phyloP scores from a whole-genome alignment of 2,797 vertebrate species.

The Sebastes variabilis region DNA sequence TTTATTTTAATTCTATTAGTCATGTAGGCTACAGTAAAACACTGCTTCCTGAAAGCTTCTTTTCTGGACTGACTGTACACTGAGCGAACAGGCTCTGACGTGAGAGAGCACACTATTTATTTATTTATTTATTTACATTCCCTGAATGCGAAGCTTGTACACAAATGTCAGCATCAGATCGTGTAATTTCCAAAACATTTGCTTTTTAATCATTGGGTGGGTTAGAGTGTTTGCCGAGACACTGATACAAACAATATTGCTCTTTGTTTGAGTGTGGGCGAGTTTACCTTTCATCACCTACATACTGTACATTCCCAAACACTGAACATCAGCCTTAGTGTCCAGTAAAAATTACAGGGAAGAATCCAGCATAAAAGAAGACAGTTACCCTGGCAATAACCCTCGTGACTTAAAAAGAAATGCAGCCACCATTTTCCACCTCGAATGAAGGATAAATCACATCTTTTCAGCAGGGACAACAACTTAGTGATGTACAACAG shows the following conservation, averaged over 20 bases:
- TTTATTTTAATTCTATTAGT: not conserved
- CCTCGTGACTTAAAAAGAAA: not conserved
- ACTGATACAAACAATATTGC: not conserved
- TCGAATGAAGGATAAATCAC: not conserved
- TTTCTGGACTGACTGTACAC: not conserved
- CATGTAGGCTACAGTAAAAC: not conserved
- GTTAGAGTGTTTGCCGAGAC: not conserved
- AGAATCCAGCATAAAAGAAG: not conserved
- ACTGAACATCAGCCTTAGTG: not conserved
- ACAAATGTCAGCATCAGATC: not conserved
- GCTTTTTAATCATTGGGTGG: not conserved
- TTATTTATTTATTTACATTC: not conserved
- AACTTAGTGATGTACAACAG: not conserved
- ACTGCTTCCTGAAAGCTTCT: not conserved
- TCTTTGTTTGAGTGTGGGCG: not conserved
- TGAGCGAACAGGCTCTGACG: not conserved
- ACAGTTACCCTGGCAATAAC: not conserved
- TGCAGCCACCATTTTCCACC: not conserved
- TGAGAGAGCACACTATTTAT: too few species aligned
- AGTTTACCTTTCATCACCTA: not conserved
- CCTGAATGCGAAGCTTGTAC: not conserved
- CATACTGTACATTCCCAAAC: not conserved
- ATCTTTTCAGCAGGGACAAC: not conserved
- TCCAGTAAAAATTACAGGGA: not conserved
- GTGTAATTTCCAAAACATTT: not conserved